Evolutionary conservation across 2,797 vertebrate genomes (phyloP).

Genomic region (Acestrorhynchus altus): DNA sequence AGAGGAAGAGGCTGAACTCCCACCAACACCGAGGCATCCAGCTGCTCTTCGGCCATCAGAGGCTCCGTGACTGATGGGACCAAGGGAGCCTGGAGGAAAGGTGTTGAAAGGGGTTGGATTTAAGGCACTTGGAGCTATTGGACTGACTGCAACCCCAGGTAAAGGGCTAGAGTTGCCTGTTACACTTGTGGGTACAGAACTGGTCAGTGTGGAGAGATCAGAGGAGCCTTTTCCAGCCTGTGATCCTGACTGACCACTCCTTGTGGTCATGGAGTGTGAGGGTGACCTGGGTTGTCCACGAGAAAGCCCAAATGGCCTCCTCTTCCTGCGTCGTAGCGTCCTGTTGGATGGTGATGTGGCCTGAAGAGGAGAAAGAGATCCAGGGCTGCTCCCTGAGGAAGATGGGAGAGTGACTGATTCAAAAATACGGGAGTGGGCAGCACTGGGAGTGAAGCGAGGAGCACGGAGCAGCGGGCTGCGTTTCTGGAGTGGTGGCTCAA

Average conservation of each 20-base stretch:
- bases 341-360: slow-evolving; percentile 73
- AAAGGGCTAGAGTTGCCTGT: slow-evolving; percentile 88
- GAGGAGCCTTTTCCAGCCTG: slow-evolving; percentile 69
- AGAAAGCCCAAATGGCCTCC: slow-evolving; percentile 74
- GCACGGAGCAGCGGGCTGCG: slow-evolving; percentile 92
- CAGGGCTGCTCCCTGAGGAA: slow-evolving; percentile 81
- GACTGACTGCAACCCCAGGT: slow-evolving; percentile 86
- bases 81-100: slow-evolving; percentile 87
- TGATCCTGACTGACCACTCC: slow-evolving; percentile 83
- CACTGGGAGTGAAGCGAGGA: slow-evolving; percentile 95
- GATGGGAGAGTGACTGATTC: slow-evolving; percentile 93
- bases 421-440: slow-evolving; percentile 97
- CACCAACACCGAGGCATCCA: slow-evolving; percentile 73
- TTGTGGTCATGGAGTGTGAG: slow-evolving; percentile 96
- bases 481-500: slow-evolving; percentile 89
- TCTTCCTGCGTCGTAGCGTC: slow-evolving; percentile 75
- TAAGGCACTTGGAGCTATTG: slow-evolving; percentile 96
- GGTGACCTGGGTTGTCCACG: slow-evolving; percentile 89
- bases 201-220: slow-evolving; percentile 82
- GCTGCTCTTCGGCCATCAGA: slow-evolving; percentile 79
- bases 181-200: slow-evolving; percentile 80
- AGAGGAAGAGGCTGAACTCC: slow-evolving; percentile 83
- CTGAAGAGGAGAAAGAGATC: slow-evolving; percentile 83
- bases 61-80: slow-evolving; percentile 82
- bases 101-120: slow-evolving; percentile 85